Evolutionary conservation across 30 jellyfish, hydroid and myxozoan genomes (phyloP), one percentile per base, ranked within the genome.

Genomic region (Hydra vulgaris): DNA sequence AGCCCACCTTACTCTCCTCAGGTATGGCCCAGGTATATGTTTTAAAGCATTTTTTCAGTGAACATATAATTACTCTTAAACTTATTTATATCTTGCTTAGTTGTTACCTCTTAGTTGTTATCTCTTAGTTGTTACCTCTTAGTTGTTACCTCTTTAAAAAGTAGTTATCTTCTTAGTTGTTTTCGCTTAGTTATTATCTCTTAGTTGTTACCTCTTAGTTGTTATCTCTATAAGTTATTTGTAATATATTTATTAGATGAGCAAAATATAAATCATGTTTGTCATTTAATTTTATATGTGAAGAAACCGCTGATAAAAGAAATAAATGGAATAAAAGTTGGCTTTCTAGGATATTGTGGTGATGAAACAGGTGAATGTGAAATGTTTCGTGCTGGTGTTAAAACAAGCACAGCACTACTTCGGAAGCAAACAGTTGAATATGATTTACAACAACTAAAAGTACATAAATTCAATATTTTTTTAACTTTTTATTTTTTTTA

Each of bases 341-440:
- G 95, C 1, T 81, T 90, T 53, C 86, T 90, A 17, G 92, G 93
- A 7, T 90, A 90, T 67, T 90, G 97, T 74, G 87, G 76, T 3
- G 82, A 85, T 54, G 55, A 66, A 21, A 88, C 80, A 21, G 95
- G 95, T 15, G 85, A 78, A 78, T 78, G 85, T 56, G 54, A 21
- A 56, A 78, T 23, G 26, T 78, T 15, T 56, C 79, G 85, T 21
- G 54, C 79, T 15, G 78, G 80, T 20, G 23, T 78, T 23, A 78
- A 56, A 53, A 52, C 79, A 20, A 77, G 85, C 18, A 52, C 85
- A 78, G 85, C 85, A 16, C 23, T 78, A 23, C 54, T 78, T 23
- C 52, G 24, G 23, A 78, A 78, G 27, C 25, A 78, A 22, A 78
- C 85, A 20, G 85, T 61, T 18, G 79, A 56, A 22, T 40, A 53